A percentile compares a stretch with the other conserved stretches of the same genome.
phyloP scores from a whole-genome alignment of 30 jellyfish, hydroid and myxozoan species.

The Aurelia aurita region DNA sequence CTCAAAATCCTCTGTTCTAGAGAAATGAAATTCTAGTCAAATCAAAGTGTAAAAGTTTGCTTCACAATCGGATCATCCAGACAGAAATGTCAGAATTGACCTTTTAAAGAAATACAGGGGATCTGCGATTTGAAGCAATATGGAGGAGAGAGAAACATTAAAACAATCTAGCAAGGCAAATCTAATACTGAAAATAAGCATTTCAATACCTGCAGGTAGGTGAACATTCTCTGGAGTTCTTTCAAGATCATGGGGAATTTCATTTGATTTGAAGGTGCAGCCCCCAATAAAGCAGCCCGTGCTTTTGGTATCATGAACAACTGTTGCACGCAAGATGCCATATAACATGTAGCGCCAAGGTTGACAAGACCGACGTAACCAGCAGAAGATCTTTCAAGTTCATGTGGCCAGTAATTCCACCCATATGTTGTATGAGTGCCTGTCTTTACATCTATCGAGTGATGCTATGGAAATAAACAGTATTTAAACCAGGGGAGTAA shows the following conservation, averaged over 20 bases:
- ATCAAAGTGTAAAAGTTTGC: too few relatives aligned
- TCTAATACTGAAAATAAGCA: too few relatives aligned
- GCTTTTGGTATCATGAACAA: slow-evolving; percentile 97
- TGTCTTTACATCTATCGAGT: slow-evolving; percentile 67
- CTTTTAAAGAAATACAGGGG: too few relatives aligned
- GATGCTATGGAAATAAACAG: slow-evolving; percentile 69
- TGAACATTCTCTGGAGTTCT: slow-evolving; percentile 96
- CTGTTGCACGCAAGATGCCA: slow-evolving; percentile 99
- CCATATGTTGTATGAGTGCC: slow-evolving; percentile 90
- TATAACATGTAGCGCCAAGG: slow-evolving; percentile 99
- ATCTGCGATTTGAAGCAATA: too few relatives aligned
- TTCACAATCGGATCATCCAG: too few relatives aligned
- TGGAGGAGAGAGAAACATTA: too few relatives aligned
- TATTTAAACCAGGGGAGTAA: too few relatives aligned
- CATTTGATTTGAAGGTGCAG: slow-evolving; percentile 58
- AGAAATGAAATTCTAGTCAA: too few relatives aligned
- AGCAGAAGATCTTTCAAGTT: slow-evolving; percentile 94
- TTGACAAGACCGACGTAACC: slow-evolving; percentile 98
- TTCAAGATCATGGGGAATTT: slow-evolving; percentile 78
- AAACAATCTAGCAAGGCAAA: too few relatives aligned
- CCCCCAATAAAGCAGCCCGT: slow-evolving; percentile 77
- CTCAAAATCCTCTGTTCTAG: too few relatives aligned
- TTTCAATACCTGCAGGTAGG: slow-evolving; percentile 73
- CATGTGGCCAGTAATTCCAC: slow-evolving; percentile 99
- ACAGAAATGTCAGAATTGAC: too few relatives aligned